Conservation (phyloP, 2,888 invertebrate genomes). For the Spodoptera littoralis region DNA sequence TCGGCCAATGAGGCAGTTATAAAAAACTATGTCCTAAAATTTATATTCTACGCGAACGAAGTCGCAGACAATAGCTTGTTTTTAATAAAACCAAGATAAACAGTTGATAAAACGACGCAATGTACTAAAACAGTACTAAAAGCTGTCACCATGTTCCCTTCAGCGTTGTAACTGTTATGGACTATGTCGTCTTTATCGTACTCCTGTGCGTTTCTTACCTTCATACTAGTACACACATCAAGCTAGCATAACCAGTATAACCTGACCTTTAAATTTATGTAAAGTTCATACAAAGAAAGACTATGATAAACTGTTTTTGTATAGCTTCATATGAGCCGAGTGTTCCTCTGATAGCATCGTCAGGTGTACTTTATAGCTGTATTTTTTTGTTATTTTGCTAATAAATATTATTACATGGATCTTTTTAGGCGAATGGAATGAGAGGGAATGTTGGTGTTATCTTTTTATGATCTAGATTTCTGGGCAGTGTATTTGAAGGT, state of each 20-base stretch:
- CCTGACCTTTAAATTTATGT: no score
- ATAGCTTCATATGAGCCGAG: no score
- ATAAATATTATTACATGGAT: background rate
- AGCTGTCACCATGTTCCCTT: conserved; percentile 14
- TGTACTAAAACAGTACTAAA: conserved; percentile 35
- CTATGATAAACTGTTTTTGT: no score
- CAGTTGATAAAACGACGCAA: conserved; percentile 14
- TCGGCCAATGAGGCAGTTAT: no score
- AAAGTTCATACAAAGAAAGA: no score
- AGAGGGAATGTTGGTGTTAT: background rate
- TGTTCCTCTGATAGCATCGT: background rate
- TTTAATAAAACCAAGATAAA: background rate
- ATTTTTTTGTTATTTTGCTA: conserved; percentile 4
- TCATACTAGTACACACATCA: background rate
- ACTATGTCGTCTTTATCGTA: conserved; percentile 21
- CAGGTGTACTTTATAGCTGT: conserved; percentile 18
- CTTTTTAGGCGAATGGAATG: background rate
- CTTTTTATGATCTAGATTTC: background rate
- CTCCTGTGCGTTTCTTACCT: conserved; percentile 19
- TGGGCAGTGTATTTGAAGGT: no score
- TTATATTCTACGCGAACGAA: no score
- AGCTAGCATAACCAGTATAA: no score
- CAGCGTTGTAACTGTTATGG: conserved; percentile 24
- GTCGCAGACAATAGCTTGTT: background rate
- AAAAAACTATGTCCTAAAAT: no score